Conservation (phyloP, 2,113 vertebrate species). For the Catharus minimus region DNA sequence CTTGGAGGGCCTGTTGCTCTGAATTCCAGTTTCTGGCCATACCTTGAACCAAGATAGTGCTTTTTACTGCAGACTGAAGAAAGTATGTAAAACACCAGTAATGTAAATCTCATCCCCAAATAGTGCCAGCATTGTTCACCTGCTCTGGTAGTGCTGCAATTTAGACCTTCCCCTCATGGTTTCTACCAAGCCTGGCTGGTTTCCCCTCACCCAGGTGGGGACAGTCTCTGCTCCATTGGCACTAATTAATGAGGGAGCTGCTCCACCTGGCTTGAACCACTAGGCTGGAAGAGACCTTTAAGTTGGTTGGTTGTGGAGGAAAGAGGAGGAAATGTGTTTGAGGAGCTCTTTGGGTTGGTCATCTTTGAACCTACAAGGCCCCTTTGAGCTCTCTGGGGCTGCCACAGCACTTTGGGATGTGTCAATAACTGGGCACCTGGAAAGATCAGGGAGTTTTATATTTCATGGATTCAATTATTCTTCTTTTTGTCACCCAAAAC, state of each 20-base stretch:
- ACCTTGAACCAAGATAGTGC: not conserved
- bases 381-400: not conserved
- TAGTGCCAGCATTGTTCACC: not conserved
- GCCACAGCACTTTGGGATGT: not conserved
- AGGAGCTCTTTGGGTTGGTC: not conserved
- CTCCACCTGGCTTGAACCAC: not conserved
- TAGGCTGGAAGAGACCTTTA: not conserved
- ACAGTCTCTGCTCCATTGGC: not conserved
- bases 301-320: not conserved
- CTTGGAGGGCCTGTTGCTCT: not conserved
- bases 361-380: accelerated
- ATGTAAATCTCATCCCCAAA: not conserved
- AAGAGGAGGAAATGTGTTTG: too few species aligned
- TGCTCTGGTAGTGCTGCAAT: not conserved
- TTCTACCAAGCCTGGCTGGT: not conserved
- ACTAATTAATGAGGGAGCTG: not conserved
- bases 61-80: not conserved
- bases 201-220: not conserved
- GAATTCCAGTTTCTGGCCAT: not conserved
- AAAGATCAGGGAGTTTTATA: not conserved
- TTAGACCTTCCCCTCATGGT: accelerated
- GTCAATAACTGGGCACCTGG: not conserved
- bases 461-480: not conserved
- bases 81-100: not conserved
- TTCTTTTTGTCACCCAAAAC: not conserved